Base-by-base conservation (phyloP, 2,888 invertebrate species). In the Chalcis sispes region DNA sequence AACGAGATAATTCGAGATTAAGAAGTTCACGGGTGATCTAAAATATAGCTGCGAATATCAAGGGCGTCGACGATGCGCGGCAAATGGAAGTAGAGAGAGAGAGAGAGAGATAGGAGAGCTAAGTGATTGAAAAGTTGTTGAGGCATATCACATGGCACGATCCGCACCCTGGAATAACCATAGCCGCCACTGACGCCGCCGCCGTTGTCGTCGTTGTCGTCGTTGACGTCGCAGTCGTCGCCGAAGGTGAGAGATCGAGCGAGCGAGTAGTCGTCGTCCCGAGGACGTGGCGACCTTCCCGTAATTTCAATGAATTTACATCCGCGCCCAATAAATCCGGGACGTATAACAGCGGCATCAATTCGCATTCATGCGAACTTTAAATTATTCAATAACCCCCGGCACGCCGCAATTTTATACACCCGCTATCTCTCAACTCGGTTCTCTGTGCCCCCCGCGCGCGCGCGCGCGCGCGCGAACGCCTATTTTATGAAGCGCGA, bases 1-100 rank as follows among this genome's bases (percentile, higher is more conserved):
- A 36, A 1, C 13, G 36, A 66, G 58, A 72, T 72, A 56, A 72
- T 64, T 64, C n/a, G 42, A 72, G 72, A 72, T 72, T 54, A 72
- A 48, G 36, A 72, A 65, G 64, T 72, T 58, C 32, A 3, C 32
- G 25, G 40, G 36, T 8, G 52, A 65, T 29, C 23, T n/a, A n/a
- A n/a, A n/a, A n/a, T n/a, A n/a, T n/a, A 23, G 40, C 42, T 48
- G 3, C 58, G 48, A 32, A 70, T 66, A 36, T 18, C n/a, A 42
- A 40, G 46, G 46, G 46, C 46, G 18, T 46, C 46, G 46, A 23
- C n/a, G n/a, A n/a, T n/a, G n/a, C 15, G 61, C 13, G 15, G 27
- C 15, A 52, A 27, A 29, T 10, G 27, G 48, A 62, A 1, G 15
- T 27, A 46, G 36, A 18, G n/a, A 18, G 46, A 46, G n/a, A 25